Base-by-base conservation (phyloP, 1,140 invertebrate species). In the Megathymus violae region DNA sequence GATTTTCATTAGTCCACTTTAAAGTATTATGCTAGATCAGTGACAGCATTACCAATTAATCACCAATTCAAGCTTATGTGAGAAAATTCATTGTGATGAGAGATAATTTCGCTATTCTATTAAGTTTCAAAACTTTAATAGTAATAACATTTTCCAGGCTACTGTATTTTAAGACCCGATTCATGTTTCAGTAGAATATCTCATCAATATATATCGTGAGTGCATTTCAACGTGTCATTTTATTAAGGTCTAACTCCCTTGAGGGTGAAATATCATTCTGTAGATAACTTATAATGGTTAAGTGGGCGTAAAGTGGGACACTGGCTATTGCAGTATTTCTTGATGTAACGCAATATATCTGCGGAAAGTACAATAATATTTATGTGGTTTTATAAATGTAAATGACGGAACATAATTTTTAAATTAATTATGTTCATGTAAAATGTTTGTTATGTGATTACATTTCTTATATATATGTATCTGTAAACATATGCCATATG, bases 281-380 rank as follows among this genome's bases (percentile, higher is more conserved):
- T 58, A 34, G 25, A 58, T 58, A 41, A 58, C 40, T 41, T 58
- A 58, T 58, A 58, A 47, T 59, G 56, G 54, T 59, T 59, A 59
- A 59, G 54, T 59, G 54, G 43, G 47, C 54, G 43, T 59, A 59
- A 59, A 46, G 31, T 47, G 54, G 54, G 54, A 59, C 54, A 59
- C 47, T 59, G 54, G 54, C 54, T 46, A 59, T 47, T 59, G 43
- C 54, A 59, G 27, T 59, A 59, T 59, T 59, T 59, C 54, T 59
- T 47, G 43, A 59, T 59, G 54, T 59, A 25, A 46, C 54, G 16
- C 34, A 14, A 59, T 47, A 59, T 36, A 47, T 58, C 22, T 58
- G 10, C 3, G 36, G 51, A 43, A 6, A 44, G 15, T 27, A 25
- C 19, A 25, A 14, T 15, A 22, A 16, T 36, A 47, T 59, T 56